phyloP scores from a whole-genome alignment of 2,113 vertebrate genomes.

The Myocastor coypus region DNA sequence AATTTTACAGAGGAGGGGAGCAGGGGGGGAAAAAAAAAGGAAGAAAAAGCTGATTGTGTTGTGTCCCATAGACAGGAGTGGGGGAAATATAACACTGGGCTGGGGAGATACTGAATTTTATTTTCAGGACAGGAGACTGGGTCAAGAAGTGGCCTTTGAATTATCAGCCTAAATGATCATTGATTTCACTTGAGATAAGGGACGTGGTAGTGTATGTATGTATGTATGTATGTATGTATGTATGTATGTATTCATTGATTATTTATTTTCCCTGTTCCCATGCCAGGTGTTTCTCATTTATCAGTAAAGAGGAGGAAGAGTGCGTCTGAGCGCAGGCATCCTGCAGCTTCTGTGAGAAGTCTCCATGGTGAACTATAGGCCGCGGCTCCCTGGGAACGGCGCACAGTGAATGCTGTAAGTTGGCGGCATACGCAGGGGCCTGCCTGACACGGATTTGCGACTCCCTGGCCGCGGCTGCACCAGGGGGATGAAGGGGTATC shows the following conservation, averaged over 20 bases:
- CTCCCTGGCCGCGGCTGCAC: neutral
- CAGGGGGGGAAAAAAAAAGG: no score
- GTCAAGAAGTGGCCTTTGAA: constrained; percentile 5
- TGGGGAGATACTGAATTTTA: neutral
- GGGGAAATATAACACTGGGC: no score
- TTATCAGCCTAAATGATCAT: neutral
- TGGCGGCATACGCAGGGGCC: neutral
- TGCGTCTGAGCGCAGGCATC: constrained; percentile 66
- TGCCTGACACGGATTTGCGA: constrained; percentile 34
- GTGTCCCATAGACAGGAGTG: neutral
- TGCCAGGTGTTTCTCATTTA: constrained; percentile 68
- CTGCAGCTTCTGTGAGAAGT: constrained; percentile 71
- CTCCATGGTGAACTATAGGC: constrained; percentile 85
- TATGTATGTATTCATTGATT: neutral
- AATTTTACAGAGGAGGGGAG: neutral
- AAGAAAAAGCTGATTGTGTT: rapidly evolving
- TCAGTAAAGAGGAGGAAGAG: constrained; percentile 81
- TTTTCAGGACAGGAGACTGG: neutral
- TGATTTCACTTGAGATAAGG: neutral
- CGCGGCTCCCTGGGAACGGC: constrained; percentile 74
- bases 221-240: no score
- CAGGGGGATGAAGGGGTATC: neutral
- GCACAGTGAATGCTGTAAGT: constrained; percentile 91
- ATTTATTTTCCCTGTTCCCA: constrained; percentile 37
- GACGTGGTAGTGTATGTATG: neutral